Evolutionary conservation across 2,113 vertebrate species (phyloP), one percentile per base, ranked within the genome.

Genomic region (Athene noctua): DNA sequence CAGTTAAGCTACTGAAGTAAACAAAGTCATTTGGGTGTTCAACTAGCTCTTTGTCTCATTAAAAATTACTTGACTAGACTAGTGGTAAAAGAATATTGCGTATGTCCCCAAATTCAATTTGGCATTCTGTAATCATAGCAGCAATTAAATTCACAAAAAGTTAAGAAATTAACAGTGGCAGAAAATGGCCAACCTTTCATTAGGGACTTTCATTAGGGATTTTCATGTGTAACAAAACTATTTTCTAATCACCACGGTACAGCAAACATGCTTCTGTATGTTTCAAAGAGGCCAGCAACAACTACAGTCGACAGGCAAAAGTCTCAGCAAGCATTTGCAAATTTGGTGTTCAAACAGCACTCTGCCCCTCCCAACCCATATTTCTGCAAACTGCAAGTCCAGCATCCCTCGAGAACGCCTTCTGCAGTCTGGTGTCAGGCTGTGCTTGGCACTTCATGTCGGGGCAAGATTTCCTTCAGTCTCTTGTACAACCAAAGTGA

Each of bases 171-270:
- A 92, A 86, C 61, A 93, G 88, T 78, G 86, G 83, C 95, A 86
- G 51, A 74, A 90, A 95, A 90, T 36, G 86, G 93, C 96, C 96
- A 97, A 91, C 77, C 91, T 98, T 98, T 78, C 91, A 87, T 98
- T 91, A 97, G 88, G 18, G 80, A 94, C 72, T 84, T 92, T 92
- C 95, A 86, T 97, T 93, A 97, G 80, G 14, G 89, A 96, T 79
- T 89, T 86, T 84, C 16, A 0, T 59, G 49, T 57, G 90, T 80
- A 85, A 95, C 6, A 0, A 84, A 90, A 86, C 61, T 51, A 72
- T 79, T 91, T 95, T 90, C 59, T 67, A 79, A 96, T 94, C 90
- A 90, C 67, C 75, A 88, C 5, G 15, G 92, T 93, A 94, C 92
- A 91, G 77, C 74, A 94, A 93, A 74, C 34, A 84, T 40, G 62